Evolutionary conservation across 2,113 vertebrate genomes (phyloP).

Genomic region (Gasterosteus nipponicus): DNA sequence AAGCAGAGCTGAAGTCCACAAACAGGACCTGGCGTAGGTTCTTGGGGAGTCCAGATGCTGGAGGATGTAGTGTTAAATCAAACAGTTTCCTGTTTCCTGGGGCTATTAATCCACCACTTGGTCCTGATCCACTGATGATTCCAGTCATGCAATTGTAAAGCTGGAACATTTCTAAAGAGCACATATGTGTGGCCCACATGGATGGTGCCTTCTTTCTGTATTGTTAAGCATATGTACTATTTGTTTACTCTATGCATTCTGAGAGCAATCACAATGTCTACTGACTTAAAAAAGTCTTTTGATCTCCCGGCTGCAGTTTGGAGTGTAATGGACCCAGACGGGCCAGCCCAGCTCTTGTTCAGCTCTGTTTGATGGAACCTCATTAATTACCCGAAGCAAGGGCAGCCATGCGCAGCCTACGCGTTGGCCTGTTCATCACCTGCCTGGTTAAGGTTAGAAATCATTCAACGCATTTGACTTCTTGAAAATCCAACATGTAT

Average conservation of each 20-base stretch:
- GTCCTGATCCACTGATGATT: neutral
- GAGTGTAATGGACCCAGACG: slow-evolving; percentile 56
- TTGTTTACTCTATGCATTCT: neutral
- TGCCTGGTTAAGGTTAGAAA: slow-evolving; percentile 67
- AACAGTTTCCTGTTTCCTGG: slow-evolving; percentile 3
- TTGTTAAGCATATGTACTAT: neutral
- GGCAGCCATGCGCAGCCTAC: slow-evolving; percentile 41
- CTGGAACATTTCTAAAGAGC: neutral
- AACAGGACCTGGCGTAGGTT: too few relatives aligned
- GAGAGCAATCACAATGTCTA: slow-evolving; percentile 1
- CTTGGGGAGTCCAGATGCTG: too few relatives aligned
- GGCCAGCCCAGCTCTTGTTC: slow-evolving; percentile 32
- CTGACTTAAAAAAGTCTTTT: neutral
- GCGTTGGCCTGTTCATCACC: slow-evolving; percentile 65
- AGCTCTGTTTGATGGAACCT: slow-evolving; percentile 60
- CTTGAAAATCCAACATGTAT: slow-evolving; percentile 38
- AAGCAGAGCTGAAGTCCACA: too few relatives aligned
- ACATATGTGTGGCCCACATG: neutral
- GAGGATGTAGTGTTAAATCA: slow-evolving; percentile 4
- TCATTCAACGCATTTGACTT: slow-evolving; percentile 51
- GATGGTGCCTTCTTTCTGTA: neutral
- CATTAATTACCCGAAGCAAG: slow-evolving; percentile 74
- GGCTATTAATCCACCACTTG: neutral
- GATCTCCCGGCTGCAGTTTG: slow-evolving; percentile 6
- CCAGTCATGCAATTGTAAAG: slow-evolving; percentile 11